A percentile compares a stretch with the other conserved stretches of the same genome.
phyloP scores from a whole-genome alignment of 2,888 invertebrate species.

The Criorhina ranunculi region DNA sequence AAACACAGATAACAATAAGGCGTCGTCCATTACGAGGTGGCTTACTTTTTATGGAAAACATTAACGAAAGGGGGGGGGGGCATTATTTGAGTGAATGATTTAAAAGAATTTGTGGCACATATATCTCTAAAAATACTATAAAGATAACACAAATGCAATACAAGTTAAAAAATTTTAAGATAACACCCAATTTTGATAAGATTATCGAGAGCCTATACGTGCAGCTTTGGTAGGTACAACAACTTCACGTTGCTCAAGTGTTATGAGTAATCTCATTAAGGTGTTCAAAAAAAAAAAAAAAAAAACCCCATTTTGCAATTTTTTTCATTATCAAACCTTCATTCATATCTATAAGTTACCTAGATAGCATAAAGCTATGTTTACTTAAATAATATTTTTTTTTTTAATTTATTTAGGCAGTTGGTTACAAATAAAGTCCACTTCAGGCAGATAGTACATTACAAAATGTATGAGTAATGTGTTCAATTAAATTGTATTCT shows the following conservation, averaged over 20 bases:
- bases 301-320: conserved; percentile 27
- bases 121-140: neutral
- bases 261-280: conserved; percentile 18
- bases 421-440: conserved; percentile 8
- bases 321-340: conserved; percentile 38
- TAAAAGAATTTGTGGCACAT: neutral
- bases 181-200: conserved; percentile 19
- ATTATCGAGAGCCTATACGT: neutral
- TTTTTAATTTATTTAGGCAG: conserved; percentile 10
- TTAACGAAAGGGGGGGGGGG: neutral
- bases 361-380: conserved; percentile 41
- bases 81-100: neutral
- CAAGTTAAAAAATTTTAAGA: conserved; percentile 10
- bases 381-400: neutral
- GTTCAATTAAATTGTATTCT: neutral
- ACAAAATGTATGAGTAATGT: conserved; percentile 18
- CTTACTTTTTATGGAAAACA: conserved; percentile 10
- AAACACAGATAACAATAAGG: conserved; percentile 12
- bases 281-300: neutral
- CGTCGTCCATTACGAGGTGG: conserved; percentile 1
- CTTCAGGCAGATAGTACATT: conserved; percentile 6
- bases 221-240: conserved; percentile 2
- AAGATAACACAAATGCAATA: conserved; percentile 25
- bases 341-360: conserved; percentile 48
- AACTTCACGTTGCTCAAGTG: neutral